Evolutionary conservation across 1,140 invertebrate species (phyloP).

Genomic region (Anagrus nilaparvatae): DNA sequence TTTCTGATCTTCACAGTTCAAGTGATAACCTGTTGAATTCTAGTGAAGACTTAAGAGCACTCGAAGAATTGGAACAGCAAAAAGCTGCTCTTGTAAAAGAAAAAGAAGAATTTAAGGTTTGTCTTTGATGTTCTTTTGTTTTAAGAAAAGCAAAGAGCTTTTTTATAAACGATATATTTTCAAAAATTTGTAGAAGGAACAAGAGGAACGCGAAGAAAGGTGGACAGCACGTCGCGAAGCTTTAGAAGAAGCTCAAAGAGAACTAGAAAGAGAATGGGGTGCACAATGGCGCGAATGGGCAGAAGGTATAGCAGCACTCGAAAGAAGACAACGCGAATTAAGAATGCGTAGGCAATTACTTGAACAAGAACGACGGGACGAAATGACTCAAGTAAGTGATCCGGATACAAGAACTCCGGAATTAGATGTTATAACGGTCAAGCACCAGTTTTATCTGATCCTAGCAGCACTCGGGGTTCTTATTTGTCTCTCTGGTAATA

Average conservation of each 20-base stretch:
- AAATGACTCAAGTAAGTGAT: constrained; percentile 46
- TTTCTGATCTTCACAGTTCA: constrained; percentile 67
- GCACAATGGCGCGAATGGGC: constrained; percentile 41
- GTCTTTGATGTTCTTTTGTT: neutral
- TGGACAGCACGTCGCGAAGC: constrained; percentile 41
- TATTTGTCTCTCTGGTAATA: constrained; percentile 42
- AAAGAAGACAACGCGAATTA: constrained; percentile 40
- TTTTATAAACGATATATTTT: neutral
- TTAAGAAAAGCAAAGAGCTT: neutral
- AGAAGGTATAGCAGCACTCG: constrained; percentile 36
- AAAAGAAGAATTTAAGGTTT: constrained; percentile 40
- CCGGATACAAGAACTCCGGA: constrained; percentile 28
- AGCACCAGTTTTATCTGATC: constrained; percentile 39
- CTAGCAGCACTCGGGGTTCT: constrained; percentile 39
- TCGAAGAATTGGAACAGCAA: constrained; percentile 40
- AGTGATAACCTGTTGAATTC: constrained; percentile 55
- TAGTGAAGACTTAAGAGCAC: constrained; percentile 36
- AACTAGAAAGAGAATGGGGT: constrained; percentile 43
- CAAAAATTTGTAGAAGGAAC: constrained; percentile 30
- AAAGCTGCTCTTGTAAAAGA: constrained; percentile 41
- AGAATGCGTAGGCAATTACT: constrained; percentile 34
- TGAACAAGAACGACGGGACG: constrained; percentile 42
- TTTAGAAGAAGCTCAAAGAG: constrained; percentile 41
- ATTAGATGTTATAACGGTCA: constrained; percentile 36
- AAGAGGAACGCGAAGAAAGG: constrained; percentile 43